Conservation (phyloP, 2,888 invertebrate species). For the Drosophila stalkeri region DNA sequence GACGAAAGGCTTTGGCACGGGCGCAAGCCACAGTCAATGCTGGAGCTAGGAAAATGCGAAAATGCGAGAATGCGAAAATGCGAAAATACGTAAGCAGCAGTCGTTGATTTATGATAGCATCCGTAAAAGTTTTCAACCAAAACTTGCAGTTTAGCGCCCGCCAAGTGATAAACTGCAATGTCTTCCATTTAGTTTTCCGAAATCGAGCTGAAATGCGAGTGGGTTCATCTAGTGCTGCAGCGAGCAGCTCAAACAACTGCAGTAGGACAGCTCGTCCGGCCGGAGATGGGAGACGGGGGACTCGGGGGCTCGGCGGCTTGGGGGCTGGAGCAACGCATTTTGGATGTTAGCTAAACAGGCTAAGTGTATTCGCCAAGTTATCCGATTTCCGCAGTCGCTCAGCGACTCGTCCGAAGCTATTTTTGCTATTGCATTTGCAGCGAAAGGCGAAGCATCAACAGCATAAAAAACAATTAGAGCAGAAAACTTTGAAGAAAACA, state of each 20-base stretch:
- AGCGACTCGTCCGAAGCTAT: slow-evolving; percentile 23
- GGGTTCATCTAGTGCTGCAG: slow-evolving; percentile 28
- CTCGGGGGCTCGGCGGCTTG: not conserved
- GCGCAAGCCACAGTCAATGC: slow-evolving; percentile 7
- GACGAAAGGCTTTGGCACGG: slow-evolving; percentile 19
- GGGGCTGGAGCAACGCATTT: slow-evolving; percentile 10
- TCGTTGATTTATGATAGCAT: slow-evolving; percentile 70
- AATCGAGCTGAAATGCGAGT: slow-evolving; percentile 19
- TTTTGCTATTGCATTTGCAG: slow-evolving; percentile 13
- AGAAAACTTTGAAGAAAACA: slow-evolving; percentile 25
- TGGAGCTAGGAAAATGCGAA: slow-evolving; percentile 2
- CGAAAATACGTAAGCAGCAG: slow-evolving; percentile 17
- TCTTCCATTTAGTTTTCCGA: slow-evolving; percentile 20
- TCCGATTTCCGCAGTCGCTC: slow-evolving; percentile 37
- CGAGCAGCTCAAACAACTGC: not conserved
- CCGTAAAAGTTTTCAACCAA: slow-evolving; percentile 63
- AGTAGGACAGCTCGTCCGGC: slow-evolving; percentile 16
- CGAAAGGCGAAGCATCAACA: slow-evolving; percentile 12
- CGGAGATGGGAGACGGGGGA: not conserved
- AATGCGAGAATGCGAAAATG: not conserved
- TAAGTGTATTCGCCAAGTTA: slow-evolving; percentile 40
- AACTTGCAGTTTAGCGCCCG: slow-evolving; percentile 72
- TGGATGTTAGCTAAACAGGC: slow-evolving; percentile 25
- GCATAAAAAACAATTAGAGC: slow-evolving; percentile 46
- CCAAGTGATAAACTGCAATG: slow-evolving; percentile 67